Evolutionary conservation across 2,797 vertebrate species (phyloP).

Genomic region (Vespertilio murinus): DNA sequence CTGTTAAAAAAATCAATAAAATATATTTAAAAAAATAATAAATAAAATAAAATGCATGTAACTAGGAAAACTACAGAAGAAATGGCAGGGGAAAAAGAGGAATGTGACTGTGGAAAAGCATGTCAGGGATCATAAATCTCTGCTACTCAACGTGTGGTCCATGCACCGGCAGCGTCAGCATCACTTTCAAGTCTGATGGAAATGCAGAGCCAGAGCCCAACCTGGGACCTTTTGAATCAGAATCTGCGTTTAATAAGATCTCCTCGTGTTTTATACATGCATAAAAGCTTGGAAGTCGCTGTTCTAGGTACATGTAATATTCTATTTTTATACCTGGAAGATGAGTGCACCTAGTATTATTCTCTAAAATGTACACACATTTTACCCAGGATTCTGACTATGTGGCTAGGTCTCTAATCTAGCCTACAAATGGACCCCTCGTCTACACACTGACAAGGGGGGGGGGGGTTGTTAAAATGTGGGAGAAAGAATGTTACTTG

Average conservation of each 20-base stretch:
- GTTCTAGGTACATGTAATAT: not conserved
- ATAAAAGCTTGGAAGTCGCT: not conserved
- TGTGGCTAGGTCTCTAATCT: not conserved
- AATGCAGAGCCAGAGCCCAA: not conserved
- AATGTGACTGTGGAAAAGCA: not conserved
- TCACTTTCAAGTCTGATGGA: not conserved
- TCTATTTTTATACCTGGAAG: not conserved
- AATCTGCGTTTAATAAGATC: not conserved
- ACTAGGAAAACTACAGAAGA: not conserved
- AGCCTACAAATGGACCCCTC: not conserved
- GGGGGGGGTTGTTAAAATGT: not conserved
- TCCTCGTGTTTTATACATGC: not conserved
- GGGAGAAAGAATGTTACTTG: not conserved
- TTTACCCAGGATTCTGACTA: not conserved
- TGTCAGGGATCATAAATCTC: not conserved
- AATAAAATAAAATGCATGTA: not conserved
- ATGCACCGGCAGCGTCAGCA: rapidly evolving
- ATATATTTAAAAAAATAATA: not conserved
- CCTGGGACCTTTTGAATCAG: not conserved
- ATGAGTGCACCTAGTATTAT: not conserved
- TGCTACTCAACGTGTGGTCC: not conserved
- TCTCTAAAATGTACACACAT: not conserved
- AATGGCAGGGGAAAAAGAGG: not conserved
- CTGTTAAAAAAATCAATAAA: too few species aligned
- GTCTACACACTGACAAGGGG: not conserved